Base-by-base conservation (phyloP, 2,113 vertebrate genomes). In the Chloebia gouldiae region DNA sequence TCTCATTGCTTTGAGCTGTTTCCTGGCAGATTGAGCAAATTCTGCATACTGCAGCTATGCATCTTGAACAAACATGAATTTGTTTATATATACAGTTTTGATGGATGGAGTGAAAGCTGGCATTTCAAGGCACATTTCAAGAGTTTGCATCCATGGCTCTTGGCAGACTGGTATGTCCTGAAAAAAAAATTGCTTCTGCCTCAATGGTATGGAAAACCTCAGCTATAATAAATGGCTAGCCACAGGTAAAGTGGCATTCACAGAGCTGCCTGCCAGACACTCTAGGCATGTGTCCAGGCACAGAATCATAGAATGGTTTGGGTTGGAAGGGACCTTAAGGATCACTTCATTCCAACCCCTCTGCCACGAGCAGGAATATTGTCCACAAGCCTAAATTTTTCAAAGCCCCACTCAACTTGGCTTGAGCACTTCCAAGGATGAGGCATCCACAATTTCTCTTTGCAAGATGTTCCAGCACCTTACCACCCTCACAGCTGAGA, bases 41-140 rank as follows among this genome's bases (percentile, higher is more conserved):
- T 93, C 65, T 94, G 81, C 83, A 89, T 89, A 72, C 69, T 83
- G 69, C 65, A 96, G 49, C 44, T 75, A 71, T 78, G 45, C 15
- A 37, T 89, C 91, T 93, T 91, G 86, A 96, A 87, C 64, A 93
- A 91, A 87, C 50, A 86, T 20, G 13, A 45, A 79, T 33, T 61
- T 95, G 89, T 93, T 96, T 95, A 30, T 69, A 71, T 0, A 24
- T 70, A 81, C 80, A 80, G 79, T 95, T 96, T 95, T 94, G 95
- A 95, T 3, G n/a, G 84, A 77, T 82, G 47, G 44, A 94, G 75
- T 22, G 81, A 96, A 97, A 96, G 47, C 81, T 93, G 82, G 39
- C 68, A 88, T 90, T 97, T 88, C 73, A 89, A 96, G 83, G 28
- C 68, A 81, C 45, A 66, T 87, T 94, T 82, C 54, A 85, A 80